phyloP scores from a whole-genome alignment of 2,888 invertebrate species.

The Eilema caniola region DNA sequence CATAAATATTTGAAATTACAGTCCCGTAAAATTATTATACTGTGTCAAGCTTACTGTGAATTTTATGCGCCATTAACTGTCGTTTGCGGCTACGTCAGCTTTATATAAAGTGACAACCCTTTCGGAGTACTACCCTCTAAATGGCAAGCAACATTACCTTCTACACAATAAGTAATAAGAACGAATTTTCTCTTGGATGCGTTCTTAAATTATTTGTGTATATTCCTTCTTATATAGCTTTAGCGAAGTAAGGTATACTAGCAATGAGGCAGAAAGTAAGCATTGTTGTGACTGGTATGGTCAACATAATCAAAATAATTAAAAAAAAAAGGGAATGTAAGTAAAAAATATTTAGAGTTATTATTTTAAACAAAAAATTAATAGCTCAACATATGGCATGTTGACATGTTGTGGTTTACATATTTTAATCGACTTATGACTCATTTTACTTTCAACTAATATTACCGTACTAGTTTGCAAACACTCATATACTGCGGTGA shows the following conservation, averaged over 20 bases:
- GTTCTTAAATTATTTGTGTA: constrained; percentile 64
- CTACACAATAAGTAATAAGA: constrained; percentile 53
- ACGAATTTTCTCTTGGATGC: constrained; percentile 48
- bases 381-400: neutral
- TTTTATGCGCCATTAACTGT: constrained; percentile 82
- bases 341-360: neutral
- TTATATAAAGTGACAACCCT: constrained; percentile 81
- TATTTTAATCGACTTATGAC: too few species aligned
- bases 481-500: too few species aligned
- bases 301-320: neutral
- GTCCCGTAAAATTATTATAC: constrained; percentile 70
- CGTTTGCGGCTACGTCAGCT: constrained; percentile 78
- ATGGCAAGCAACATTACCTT: constrained; percentile 58
- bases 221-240: constrained; percentile 67
- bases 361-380: too few species aligned
- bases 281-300: neutral
- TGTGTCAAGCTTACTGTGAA: constrained; percentile 72
- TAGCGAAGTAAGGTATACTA: constrained; percentile 53
- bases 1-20: constrained; percentile 58
- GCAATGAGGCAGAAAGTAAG: constrained; percentile 16
- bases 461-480: too few species aligned
- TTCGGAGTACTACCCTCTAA: constrained; percentile 58
- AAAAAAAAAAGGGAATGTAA: neutral
- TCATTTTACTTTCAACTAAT: too few species aligned
- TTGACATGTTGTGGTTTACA: too few species aligned